These are phyloP conservation scores for Chaetodon trifascialis DNA, from an alignment of 2,113 vertebrate species.

Conservation along the genomic window DNA sequence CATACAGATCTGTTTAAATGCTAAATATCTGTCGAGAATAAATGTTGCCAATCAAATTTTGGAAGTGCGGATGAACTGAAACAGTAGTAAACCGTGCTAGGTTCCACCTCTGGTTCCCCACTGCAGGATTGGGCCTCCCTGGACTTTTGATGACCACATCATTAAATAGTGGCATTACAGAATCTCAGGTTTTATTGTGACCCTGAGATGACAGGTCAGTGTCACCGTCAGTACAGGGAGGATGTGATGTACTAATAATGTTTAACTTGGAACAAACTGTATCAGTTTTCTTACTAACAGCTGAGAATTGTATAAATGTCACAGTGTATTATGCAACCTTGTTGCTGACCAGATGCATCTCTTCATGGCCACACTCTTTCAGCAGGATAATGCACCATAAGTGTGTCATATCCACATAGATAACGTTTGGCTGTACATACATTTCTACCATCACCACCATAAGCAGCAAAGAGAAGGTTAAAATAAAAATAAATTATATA, in stretches of 20 bases:
- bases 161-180: not conserved
- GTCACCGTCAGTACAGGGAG: not conserved
- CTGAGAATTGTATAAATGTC: not conserved
- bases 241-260: not conserved
- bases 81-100: not conserved
- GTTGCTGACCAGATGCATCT: constrained; percentile 21
- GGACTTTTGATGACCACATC: not conserved
- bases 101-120: not conserved
- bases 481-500: constrained; percentile 63
- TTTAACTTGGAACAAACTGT: not conserved
- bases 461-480: constrained; percentile 50
- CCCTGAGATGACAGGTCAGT: not conserved
- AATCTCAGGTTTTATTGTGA: constrained; percentile 1
- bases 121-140: not conserved
- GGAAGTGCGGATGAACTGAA: not conserved
- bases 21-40: constrained; percentile 3
- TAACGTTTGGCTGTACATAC: constrained; percentile 22
- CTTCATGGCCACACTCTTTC: constrained; percentile 14
- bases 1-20: too few species aligned
- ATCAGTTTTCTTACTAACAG: not conserved
- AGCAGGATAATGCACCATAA: constrained; percentile 4
- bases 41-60: not conserved
- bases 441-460: constrained; percentile 8
- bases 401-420: constrained; percentile 45
- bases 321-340: constrained; percentile 14